A percentile compares a stretch with the other conserved stretches of the same genome.
Evolutionary conservation across 2,113 vertebrate genomes (phyloP).

Genomic region (Tiliqua scincoides): DNA sequence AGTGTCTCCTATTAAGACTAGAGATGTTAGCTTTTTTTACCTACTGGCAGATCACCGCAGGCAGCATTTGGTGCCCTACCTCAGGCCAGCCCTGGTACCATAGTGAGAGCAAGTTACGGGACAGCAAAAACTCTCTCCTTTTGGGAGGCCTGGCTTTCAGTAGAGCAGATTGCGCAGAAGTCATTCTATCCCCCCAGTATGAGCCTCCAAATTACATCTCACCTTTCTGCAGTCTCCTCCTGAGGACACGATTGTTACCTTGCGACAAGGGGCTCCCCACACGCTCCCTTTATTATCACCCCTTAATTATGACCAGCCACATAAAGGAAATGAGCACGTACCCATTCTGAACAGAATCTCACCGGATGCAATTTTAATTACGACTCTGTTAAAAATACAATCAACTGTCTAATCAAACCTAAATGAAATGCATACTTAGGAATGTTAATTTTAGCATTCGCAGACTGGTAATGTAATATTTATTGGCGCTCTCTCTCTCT

Average conservation of each 20-base stretch:
- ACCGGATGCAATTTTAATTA: conserved; percentile 45
- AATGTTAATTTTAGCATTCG: conserved; percentile 56
- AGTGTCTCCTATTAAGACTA: no score
- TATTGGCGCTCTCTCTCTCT: conserved; percentile 24
- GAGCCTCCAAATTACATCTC: fast-evolving
- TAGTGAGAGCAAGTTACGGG: neutral
- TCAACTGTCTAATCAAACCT: conserved; percentile 50
- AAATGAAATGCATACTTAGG: conserved; percentile 67
- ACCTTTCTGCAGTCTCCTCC: fast-evolving
- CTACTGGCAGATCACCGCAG: no score
- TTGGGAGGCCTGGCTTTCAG: neutral
- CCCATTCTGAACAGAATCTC: neutral
- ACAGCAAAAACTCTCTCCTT: no score
- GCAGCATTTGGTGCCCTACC: no score
- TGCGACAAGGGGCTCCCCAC: fast-evolving
- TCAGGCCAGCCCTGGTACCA: no score
- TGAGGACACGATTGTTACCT: fast-evolving
- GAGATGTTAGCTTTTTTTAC: no score
- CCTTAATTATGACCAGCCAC: neutral
- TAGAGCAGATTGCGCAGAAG: no score
- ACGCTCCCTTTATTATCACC: neutral
- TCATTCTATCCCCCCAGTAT: neutral
- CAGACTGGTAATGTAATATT: conserved; percentile 61
- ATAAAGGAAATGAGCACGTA: neutral
- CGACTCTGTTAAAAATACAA: conserved; percentile 2